These are phyloP conservation scores for Tetramorium simillimum DNA, from an alignment of 1,140 invertebrate genomes.

Conservation along the genomic window DNA sequence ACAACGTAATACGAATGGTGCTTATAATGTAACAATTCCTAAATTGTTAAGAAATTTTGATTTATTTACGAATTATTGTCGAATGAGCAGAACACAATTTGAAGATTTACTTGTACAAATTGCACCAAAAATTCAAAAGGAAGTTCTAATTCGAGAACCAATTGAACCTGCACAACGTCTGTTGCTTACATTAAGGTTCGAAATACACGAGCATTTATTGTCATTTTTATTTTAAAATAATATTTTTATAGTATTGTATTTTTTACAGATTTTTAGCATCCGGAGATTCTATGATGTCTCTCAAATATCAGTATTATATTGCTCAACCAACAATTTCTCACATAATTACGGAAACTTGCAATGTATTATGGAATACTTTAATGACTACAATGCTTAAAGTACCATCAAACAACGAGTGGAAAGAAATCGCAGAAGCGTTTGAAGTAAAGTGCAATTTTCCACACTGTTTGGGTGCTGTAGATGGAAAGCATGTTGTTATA, in stretches of 20 bases:
- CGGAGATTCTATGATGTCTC: conserved; percentile 3
- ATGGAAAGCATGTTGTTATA: not conserved
- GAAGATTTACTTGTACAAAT: too few relatives aligned
- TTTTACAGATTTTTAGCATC: too few relatives aligned
- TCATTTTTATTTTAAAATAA: too few relatives aligned
- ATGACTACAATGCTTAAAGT: not conserved
- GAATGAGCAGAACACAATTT: conserved; percentile 5
- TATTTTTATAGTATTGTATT: too few relatives aligned
- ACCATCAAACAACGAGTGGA: not conserved
- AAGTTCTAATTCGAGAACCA: too few relatives aligned
- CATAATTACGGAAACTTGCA: conserved; percentile 5
- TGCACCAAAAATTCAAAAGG: too few relatives aligned
- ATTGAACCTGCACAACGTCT: too few relatives aligned
- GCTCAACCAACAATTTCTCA: not conserved
- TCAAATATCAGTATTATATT: conserved; percentile 21
- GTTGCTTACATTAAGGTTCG: too few relatives aligned
- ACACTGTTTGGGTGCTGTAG: not conserved
- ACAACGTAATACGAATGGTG: not conserved
- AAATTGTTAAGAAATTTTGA: not conserved
- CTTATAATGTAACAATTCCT: not conserved
- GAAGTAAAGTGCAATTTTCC: not conserved
- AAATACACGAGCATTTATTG: too few relatives aligned
- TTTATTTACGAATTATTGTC: conserved; percentile 28
- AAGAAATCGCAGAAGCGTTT: not conserved
- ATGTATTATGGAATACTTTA: not conserved